phyloP scores from a whole-genome alignment of 92 coral and sea anemone species.

The Porites rus region DNA sequence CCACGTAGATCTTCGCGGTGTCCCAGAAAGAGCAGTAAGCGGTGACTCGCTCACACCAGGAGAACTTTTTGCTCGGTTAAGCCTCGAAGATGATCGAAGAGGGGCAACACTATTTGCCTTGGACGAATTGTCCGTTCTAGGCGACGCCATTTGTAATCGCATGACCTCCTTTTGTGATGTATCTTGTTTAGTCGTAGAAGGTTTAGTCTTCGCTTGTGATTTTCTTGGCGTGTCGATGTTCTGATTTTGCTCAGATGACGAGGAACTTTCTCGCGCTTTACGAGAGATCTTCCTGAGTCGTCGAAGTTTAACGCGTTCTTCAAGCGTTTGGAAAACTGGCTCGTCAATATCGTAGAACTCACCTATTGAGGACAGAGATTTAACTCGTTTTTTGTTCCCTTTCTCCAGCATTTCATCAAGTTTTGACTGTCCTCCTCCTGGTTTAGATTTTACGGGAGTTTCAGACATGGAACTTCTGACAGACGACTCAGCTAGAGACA shows the following conservation, averaged over 20 bases:
- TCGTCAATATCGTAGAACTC: constrained; percentile 17
- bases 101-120: not conserved
- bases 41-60: constrained; percentile 2
- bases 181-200: not conserved
- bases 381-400: not conserved
- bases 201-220: not conserved
- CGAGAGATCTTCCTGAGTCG: not conserved
- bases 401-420: constrained; percentile 1
- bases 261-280: constrained; percentile 12
- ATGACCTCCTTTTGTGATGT: not conserved
- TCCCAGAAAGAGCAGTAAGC: constrained; percentile 22
- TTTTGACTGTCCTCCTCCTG: not conserved
- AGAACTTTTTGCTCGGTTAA: not conserved
- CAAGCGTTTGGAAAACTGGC: constrained; percentile 42
- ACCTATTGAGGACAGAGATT: not conserved
- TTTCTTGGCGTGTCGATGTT: too few species aligned
- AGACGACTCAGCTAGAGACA: not conserved
- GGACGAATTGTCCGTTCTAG: not conserved
- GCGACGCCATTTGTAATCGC: not conserved
- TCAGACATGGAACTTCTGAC: not conserved
- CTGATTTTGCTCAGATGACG: not conserved
- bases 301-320: constrained; percentile 79
- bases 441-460: not conserved
- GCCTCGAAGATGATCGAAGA: constrained; percentile 5
- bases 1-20: constrained; percentile 38